Evolutionary conservation across 2,797 vertebrate genomes (phyloP).

Genomic region (Pampus argenteus): DNA sequence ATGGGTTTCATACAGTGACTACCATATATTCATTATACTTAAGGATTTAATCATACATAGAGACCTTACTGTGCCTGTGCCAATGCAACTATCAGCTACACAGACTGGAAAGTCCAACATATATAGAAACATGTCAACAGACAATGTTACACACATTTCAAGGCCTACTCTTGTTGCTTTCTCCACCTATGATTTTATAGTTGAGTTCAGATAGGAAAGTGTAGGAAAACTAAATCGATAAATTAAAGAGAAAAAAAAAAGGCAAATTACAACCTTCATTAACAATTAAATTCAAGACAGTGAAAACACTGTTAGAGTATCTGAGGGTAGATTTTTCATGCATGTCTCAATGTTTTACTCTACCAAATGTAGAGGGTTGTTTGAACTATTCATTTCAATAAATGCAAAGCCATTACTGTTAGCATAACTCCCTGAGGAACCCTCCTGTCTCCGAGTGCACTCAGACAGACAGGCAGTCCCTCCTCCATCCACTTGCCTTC

Average conservation of each 20-base stretch:
- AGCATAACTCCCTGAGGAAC: background rate
- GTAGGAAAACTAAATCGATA: background rate
- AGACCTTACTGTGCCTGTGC: background rate
- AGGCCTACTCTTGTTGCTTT: background rate
- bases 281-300: background rate
- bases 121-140: background rate
- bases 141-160: background rate
- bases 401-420: background rate
- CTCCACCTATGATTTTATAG: background rate
- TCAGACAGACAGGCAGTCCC: background rate
- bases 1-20: background rate
- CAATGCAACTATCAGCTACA: background rate
- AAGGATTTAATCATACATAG: background rate
- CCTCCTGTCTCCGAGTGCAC: background rate
- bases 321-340: background rate
- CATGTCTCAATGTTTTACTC: background rate
- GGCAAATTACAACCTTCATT: background rate
- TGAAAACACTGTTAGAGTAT: background rate
- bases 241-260: background rate
- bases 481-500: conserved; percentile 85
- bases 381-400: background rate
- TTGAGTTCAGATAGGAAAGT: background rate
- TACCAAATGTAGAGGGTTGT: background rate
- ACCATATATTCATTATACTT: background rate
- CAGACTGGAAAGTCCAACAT: background rate